Conservation (phyloP, 1,140 invertebrate species). For the Pogonognathellus flavescens region DNA sequence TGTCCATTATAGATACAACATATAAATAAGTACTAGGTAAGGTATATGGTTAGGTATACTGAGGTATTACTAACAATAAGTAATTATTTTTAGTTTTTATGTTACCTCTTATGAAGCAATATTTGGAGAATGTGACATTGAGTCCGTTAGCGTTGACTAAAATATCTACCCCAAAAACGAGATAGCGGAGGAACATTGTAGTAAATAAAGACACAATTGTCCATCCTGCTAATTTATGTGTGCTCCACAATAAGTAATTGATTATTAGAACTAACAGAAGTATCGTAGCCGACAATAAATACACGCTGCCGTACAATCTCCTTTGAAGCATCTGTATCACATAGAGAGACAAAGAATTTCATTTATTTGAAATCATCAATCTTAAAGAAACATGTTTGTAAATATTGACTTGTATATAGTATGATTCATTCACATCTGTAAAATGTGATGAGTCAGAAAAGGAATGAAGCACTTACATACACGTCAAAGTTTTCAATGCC, state of each 20-base stretch:
- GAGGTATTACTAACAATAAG: no score
- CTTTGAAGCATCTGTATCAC: constrained; percentile 15
- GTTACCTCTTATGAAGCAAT: constrained; percentile 15
- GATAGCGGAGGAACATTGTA: constrained; percentile 1
- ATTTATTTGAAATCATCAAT: neutral
- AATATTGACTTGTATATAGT: neutral
- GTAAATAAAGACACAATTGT: constrained; percentile 29
- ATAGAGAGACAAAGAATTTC: neutral
- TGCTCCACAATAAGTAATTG: constrained; percentile 16
- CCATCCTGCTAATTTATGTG: constrained; percentile 24
- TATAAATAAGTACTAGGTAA: no score
- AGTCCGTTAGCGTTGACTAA: neutral
- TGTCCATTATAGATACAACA: no score
- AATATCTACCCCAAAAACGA: neutral
- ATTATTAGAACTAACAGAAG: constrained; percentile 6
- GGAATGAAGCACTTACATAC: constrained; percentile 10
- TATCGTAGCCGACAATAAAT: neutral
- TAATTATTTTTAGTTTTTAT: neutral
- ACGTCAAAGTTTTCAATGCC: neutral
- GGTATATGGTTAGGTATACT: no score
- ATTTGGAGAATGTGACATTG: neutral
- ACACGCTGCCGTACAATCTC: neutral
- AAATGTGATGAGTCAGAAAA: neutral
- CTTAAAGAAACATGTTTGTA: neutral
- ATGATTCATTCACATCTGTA: neutral